Evolutionary conservation across 2,888 invertebrate species (phyloP).

Genomic region (Hoplodrina ambigua): DNA sequence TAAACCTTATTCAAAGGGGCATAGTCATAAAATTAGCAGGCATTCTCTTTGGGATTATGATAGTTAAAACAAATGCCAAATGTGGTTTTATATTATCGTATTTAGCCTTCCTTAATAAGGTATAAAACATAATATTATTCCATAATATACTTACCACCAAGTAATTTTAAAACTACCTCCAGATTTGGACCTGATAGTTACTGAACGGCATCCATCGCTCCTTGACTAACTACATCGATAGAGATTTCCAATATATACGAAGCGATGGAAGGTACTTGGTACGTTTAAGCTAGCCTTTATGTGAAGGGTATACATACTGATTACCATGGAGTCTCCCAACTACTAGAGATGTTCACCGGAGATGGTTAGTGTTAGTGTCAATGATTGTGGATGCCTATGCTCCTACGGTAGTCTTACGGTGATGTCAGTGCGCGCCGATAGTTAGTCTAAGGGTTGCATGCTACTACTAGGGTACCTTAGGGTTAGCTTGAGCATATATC

Average conservation of each 20-base stretch:
- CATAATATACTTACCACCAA: constrained; percentile 30
- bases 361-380: constrained; percentile 68
- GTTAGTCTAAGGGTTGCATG: constrained; percentile 54
- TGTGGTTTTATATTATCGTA: no score
- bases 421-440: constrained; percentile 56
- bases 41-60: no score
- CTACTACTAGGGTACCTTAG: constrained; percentile 25
- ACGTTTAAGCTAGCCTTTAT: constrained; percentile 1
- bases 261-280: constrained; percentile 11
- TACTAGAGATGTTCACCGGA: constrained; percentile 44
- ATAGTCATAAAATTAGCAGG: no score
- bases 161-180: background rate
- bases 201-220: constrained; percentile 22
- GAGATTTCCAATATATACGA: constrained; percentile 1
- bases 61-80: no score
- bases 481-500: constrained; percentile 2
- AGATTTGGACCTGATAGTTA: constrained; percentile 13
- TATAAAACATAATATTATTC: background rate
- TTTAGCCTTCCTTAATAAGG: background rate
- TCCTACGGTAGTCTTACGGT: constrained; percentile 47
- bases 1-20: background rate
- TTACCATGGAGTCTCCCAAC: constrained; percentile 41
- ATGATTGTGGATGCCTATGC: constrained; percentile 57
- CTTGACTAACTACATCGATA: constrained; percentile 25
- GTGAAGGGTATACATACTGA: constrained; percentile 14